Conservation (phyloP, 2,113 vertebrate genomes). For the Megaceryle torquata region DNA sequence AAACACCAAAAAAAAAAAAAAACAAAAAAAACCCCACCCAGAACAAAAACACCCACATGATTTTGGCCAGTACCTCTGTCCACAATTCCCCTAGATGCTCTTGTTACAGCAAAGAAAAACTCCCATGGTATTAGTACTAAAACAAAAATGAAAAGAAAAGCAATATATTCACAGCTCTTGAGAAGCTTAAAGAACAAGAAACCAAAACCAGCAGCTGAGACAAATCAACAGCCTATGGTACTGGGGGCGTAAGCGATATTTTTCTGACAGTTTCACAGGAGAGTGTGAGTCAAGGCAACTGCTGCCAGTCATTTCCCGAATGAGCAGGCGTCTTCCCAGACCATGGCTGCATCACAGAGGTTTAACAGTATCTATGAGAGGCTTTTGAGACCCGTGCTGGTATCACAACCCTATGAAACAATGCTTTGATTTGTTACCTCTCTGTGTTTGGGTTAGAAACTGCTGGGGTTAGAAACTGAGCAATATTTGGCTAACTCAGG, state of each 20-base stretch:
- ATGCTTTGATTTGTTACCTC: neutral
- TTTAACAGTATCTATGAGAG: neutral
- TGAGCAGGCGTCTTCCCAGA: neutral
- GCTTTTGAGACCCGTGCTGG: neutral
- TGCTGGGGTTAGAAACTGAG: neutral
- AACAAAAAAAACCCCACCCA: no score
- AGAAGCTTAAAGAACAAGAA: neutral
- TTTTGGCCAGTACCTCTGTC: neutral
- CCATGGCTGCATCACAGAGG: neutral
- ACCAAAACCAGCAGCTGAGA: conserved; percentile 24
- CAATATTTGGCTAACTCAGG: neutral
- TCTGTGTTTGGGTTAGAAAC: neutral
- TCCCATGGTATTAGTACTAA: neutral
- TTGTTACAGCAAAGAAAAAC: neutral
- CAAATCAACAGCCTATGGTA: neutral
- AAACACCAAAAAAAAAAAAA: no score
- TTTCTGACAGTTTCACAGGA: conserved; percentile 26
- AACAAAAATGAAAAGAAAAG: neutral
- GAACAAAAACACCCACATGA: no score
- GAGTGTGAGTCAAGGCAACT: conserved; percentile 6
- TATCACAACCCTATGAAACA: neutral
- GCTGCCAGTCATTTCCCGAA: neutral
- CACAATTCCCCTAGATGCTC: neutral
- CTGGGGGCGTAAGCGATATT: neutral
- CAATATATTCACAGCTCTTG: neutral